These are phyloP conservation scores for Eurypyga helias DNA, from an alignment of 2,113 vertebrate species.

Conservation along the genomic window DNA sequence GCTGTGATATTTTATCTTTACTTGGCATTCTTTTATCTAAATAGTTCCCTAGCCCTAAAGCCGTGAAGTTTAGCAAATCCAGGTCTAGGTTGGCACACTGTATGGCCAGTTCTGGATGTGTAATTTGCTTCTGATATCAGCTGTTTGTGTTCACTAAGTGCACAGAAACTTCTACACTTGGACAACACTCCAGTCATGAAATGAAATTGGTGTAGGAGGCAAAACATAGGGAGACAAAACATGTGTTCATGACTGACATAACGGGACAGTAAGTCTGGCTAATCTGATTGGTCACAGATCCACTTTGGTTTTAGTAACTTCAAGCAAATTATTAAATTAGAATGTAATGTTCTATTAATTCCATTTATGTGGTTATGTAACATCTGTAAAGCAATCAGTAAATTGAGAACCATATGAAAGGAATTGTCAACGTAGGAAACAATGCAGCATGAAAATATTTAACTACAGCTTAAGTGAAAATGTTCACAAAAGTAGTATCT, in stretches of 20 bases:
- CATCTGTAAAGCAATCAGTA: not conserved
- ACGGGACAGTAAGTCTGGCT: not conserved
- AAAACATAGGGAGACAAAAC: not conserved
- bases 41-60: not conserved
- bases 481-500: not conserved
- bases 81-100: not conserved
- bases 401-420: not conserved
- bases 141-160: not conserved
- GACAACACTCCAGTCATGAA: not conserved
- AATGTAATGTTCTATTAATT: not conserved
- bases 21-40: not conserved
- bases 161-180: not conserved
- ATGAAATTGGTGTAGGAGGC: not conserved
- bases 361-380: not conserved
- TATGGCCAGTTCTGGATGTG: not conserved
- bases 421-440: not conserved
- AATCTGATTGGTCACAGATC: not conserved
- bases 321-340: not conserved
- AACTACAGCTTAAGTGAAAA: not conserved
- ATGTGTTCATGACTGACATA: not conserved
- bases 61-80: not conserved
- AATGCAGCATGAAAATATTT: not conserved
- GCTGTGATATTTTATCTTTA: not conserved
- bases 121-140: not conserved
- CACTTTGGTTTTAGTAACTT: not conserved